phyloP scores from a whole-genome alignment of 2,797 vertebrate genomes.

The Ctenopoma kingsleyae region DNA sequence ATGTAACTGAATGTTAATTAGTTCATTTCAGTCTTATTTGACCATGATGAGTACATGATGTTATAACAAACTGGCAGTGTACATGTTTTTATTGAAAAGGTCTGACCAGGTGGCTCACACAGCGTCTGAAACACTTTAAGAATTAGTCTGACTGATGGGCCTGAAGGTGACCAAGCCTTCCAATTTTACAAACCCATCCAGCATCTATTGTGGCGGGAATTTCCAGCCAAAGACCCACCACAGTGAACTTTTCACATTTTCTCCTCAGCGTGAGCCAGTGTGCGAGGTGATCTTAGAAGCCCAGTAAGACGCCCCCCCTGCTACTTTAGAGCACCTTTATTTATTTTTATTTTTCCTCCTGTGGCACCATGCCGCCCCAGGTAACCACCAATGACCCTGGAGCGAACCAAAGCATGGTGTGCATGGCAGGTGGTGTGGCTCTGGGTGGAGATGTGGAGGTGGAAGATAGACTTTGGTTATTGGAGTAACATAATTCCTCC shows the following conservation, averaged over 20 bases:
- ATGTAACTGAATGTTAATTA: slow-evolving; percentile 23
- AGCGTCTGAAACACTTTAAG: slow-evolving; percentile 24
- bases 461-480: slow-evolving; percentile 33
- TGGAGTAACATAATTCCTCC: slow-evolving; percentile 59
- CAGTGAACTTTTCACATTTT: slow-evolving; percentile 83
- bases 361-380: slow-evolving; percentile 73
- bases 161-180: slow-evolving; percentile 22
- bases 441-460: slow-evolving; percentile 48
- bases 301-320: slow-evolving; percentile 58
- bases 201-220: slow-evolving; percentile 48
- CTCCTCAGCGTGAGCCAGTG: slow-evolving; percentile 77
- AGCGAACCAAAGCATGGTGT: slow-evolving; percentile 62
- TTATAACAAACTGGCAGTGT: background rate
- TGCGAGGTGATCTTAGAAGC: slow-evolving; percentile 69
- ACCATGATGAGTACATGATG: slow-evolving; percentile 4
- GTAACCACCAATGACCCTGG: slow-evolving; percentile 72
- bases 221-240: slow-evolving; percentile 41
- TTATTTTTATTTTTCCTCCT: slow-evolving; percentile 80
- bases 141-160: slow-evolving; percentile 27
- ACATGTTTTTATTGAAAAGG: background rate
- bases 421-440: slow-evolving; percentile 75
- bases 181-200: background rate
- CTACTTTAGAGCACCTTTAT: slow-evolving; percentile 74
- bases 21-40: slow-evolving; percentile 25
- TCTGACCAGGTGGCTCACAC: slow-evolving; percentile 33